These are phyloP conservation scores for Pimephales promelas DNA, from an alignment of 2,113 vertebrate species.

Conservation along the genomic window DNA sequence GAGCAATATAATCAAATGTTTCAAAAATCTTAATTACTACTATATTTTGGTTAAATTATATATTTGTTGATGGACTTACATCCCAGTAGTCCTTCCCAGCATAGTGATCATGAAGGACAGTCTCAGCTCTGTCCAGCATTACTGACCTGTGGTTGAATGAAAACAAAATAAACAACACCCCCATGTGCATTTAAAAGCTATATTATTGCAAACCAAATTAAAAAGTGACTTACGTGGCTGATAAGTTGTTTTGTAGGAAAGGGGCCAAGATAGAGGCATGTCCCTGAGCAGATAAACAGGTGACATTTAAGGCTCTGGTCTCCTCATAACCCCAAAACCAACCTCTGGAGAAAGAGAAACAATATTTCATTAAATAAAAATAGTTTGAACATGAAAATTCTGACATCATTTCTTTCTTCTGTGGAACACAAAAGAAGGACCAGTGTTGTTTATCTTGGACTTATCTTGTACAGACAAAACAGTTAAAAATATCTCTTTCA, in stretches of 20 bases:
- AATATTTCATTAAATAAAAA: background rate
- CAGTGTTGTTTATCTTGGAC: background rate
- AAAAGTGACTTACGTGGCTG: conserved; percentile 81
- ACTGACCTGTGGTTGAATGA: conserved; percentile 79
- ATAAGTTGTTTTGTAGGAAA: conserved; percentile 84
- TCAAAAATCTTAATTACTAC: background rate
- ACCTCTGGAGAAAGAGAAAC: conserved; percentile 74
- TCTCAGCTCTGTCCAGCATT: conserved; percentile 96
- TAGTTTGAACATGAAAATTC: background rate
- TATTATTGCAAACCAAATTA: background rate
- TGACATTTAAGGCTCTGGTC: conserved; percentile 85
- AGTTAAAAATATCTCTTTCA: background rate
- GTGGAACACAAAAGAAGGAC: background rate
- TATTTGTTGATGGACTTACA: conserved; percentile 76
- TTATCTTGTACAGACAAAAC: background rate
- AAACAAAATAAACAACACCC: background rate
- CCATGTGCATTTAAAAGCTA: background rate
- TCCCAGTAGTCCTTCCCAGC: conserved; percentile 97
- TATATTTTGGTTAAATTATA: background rate
- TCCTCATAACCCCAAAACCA: conserved; percentile 98
- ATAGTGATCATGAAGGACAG: conserved; percentile 95
- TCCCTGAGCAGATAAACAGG: conserved; percentile 93
- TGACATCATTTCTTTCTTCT: background rate
- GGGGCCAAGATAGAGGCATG: conserved; percentile 90
- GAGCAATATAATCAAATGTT: background rate